Conservation (phyloP, 2,888 invertebrate species). For the Limnephilus lunatus region DNA sequence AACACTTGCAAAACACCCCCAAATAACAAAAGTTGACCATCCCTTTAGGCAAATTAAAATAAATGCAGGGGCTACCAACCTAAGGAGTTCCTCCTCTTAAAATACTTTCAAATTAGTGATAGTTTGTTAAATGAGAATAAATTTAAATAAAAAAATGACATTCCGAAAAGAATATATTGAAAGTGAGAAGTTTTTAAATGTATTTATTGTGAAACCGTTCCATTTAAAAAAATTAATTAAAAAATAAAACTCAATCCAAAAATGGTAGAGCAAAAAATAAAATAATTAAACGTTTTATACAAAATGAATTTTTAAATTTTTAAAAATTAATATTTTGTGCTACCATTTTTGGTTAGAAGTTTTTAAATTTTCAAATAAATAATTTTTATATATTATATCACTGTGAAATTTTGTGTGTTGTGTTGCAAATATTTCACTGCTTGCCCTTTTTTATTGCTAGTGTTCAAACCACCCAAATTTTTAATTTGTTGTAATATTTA, state of each 20-base stretch:
- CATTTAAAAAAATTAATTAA: neutral
- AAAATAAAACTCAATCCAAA: neutral
- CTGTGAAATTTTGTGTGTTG: neutral
- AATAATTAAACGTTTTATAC: neutral
- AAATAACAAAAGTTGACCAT: no score
- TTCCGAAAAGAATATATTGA: constrained; percentile 13
- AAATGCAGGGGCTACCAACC: neutral
- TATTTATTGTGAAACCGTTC: constrained; percentile 2
- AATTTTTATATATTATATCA: neutral
- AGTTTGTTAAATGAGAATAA: constrained; percentile 22
- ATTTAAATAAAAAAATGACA: constrained; percentile 31
- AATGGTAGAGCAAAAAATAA: neutral
- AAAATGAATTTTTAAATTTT: neutral
- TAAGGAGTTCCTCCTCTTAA: neutral
- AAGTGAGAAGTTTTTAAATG: neutral
- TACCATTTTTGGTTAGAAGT: neutral
- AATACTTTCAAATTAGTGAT: constrained; percentile 17
- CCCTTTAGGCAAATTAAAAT: neutral
- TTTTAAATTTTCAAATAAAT: neutral
- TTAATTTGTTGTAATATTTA: neutral
- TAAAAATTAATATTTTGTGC: neutral
- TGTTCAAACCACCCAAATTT: neutral
- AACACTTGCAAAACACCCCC: neutral
- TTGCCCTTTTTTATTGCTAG: neutral
- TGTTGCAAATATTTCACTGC: neutral